Percentiles rank a stretch among this genome's conserved stretches.
These are phyloP conservation scores for Steatocranus sp. DNA, from an alignment of 2,797 vertebrate genomes.

Conservation along the genomic window DNA sequence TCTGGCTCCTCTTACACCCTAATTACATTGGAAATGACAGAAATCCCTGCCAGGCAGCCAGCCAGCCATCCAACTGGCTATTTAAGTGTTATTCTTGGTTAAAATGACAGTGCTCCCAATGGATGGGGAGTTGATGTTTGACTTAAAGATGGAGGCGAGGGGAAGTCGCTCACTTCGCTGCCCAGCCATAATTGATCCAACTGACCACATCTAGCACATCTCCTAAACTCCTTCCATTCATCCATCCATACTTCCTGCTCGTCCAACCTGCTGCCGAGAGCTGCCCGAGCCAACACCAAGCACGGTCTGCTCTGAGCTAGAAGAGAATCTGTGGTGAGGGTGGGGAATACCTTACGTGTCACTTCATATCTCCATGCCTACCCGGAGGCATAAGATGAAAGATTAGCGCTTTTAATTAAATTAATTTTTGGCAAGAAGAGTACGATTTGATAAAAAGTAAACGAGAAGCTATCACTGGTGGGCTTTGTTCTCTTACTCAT, in stretches of 20 bases:
- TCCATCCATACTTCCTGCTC: neutral
- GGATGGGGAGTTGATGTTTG: neutral
- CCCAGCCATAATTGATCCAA: neutral
- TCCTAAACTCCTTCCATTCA: neutral
- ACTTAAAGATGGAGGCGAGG: neutral
- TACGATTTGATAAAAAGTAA: neutral
- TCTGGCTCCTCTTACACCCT: conserved; percentile 40
- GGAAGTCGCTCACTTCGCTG: neutral
- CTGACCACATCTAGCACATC: neutral
- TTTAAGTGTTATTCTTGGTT: conserved; percentile 20
- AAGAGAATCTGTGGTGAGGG: neutral
- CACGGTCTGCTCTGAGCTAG: neutral
- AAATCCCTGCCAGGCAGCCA: conserved; percentile 28
- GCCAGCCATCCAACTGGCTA: neutral
- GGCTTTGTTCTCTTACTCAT: neutral
- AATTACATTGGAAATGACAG: conserved; percentile 56
- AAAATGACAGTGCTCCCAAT: neutral
- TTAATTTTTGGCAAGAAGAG: neutral
- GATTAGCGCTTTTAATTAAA: conserved; percentile 8
- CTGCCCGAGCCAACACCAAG: neutral
- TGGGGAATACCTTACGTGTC: neutral
- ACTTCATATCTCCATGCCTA: neutral
- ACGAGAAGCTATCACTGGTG: neutral
- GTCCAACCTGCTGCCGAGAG: neutral
- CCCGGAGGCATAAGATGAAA: neutral